Evolutionary conservation across 2,888 invertebrate genomes (phyloP), one percentile per base, ranked within the genome.

Genomic region (Aphodius sticticus): DNA sequence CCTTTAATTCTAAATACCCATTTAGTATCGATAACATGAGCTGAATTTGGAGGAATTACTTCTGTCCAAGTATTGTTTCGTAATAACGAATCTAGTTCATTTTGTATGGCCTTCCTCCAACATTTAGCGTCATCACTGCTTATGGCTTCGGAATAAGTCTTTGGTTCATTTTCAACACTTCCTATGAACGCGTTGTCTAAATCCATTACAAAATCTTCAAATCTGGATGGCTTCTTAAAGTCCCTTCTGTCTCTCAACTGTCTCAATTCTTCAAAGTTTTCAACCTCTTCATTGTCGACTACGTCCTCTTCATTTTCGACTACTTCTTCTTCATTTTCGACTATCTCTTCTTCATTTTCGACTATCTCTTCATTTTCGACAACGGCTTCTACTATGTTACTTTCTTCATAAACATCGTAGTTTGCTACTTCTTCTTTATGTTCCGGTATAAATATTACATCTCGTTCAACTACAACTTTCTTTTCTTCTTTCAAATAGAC

Each of bases 91-190:
- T 37, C 76, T 14, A 81, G 38, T 37, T 81, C 81, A 9, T 79
- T 76, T 36, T 79, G 70, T 16, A 69, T 79, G 16, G 77, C 79
- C 6, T 90, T 90, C 71, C 88, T 86, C 77, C 90, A 69, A 69
- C 15, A 15, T 90, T 15, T 90, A 89, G 88, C 86, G 76, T 77
- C 16, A 12, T 77, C 70, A 16, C 35, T n/a, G 9, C n/a, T 12
- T 14, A 77, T 77, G 26, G 70, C 77, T 69, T 77, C 77, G 69
- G 69, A 14, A 35, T 77, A 77, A 16, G 77, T 70, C 26, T 69
- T 16, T 16, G 77, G 77, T 77, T 77, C 77, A 26, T 71, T 12
- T 14, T 26, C 1, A 69, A 71, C 69, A n/a, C n/a, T 15, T n/a
- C n/a, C 15, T 77, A 16, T 35, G 12, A n/a, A 15, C 14, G 14